Percentiles rank a stretch among this genome's conserved stretches.
Conservation (phyloP, 2,113 vertebrate genomes). For the Tapirus terrestris region DNA sequence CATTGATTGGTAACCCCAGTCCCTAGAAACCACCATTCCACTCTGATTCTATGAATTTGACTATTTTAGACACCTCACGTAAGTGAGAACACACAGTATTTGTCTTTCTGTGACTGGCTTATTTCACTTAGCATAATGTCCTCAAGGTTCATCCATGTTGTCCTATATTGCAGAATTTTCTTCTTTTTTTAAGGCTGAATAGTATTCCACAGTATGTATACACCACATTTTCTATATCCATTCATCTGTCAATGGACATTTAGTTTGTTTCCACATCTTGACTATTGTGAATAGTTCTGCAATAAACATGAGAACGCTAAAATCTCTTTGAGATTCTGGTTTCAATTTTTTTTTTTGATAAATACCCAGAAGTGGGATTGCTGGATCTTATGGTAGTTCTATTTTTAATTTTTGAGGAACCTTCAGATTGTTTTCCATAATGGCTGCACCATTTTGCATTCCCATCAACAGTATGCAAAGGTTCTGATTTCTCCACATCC, state of each 20-base stretch:
- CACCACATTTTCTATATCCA: background rate
- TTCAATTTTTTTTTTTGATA: background rate
- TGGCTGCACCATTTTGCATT: background rate
- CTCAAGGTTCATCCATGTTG: background rate
- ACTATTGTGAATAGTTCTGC: background rate
- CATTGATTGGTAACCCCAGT: background rate
- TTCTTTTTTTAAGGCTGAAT: background rate
- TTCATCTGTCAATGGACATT: background rate
- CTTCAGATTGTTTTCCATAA: background rate
- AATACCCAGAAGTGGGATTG: background rate
- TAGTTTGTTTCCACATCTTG: background rate
- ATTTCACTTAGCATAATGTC: background rate
- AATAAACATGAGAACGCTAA: background rate
- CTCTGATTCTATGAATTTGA: background rate
- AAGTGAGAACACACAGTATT: background rate
- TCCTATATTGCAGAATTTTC: background rate
- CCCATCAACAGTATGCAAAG: background rate
- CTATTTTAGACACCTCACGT: background rate
- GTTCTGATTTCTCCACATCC: background rate
- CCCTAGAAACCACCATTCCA: background rate
- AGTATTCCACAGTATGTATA: background rate
- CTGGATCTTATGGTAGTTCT: background rate
- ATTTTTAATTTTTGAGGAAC: background rate
- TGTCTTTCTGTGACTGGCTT: background rate
- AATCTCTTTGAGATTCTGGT: background rate